Conservation (phyloP, 2,797 vertebrate species). For the Anableps anableps region DNA sequence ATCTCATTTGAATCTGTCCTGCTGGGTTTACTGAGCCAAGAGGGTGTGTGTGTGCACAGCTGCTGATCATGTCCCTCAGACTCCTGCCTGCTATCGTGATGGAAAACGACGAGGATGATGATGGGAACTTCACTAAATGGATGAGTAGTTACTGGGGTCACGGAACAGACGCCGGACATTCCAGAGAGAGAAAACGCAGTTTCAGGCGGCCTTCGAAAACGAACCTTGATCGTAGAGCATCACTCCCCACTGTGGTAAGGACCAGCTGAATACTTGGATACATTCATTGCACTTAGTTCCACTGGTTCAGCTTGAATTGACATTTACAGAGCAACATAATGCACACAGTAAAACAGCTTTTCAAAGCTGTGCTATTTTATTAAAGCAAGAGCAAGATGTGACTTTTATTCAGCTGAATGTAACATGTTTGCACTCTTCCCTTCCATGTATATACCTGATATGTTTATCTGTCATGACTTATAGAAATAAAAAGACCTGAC, state of each 20-base stretch:
- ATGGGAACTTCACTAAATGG: conserved; percentile 96
- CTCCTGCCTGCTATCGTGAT: conserved; percentile 78
- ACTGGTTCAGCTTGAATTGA: neutral
- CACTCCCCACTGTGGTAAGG: conserved; percentile 90
- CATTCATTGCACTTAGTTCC: neutral
- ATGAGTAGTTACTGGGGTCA: conserved; percentile 99
- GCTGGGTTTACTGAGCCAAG: conserved; percentile 27
- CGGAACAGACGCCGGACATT: conserved; percentile 57
- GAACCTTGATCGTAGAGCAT: conserved; percentile 84
- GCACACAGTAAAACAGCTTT: neutral
- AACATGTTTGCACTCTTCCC: neutral
- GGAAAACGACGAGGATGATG: conserved; percentile 94
- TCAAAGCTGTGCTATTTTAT: neutral
- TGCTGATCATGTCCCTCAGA: conserved; percentile 76
- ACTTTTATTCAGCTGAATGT: neutral
- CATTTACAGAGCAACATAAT: neutral
- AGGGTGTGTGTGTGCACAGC: conserved; percentile 37
- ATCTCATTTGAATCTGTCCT: conserved; percentile 28
- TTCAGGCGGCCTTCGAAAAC: conserved; percentile 73
- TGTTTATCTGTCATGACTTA: neutral
- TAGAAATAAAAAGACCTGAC: neutral
- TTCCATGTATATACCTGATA: neutral
- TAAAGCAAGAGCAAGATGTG: neutral
- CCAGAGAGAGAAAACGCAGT: conserved; percentile 81
- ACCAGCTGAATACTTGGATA: neutral